Evolutionary conservation across 2,113 vertebrate genomes (phyloP), one percentile per base, ranked within the genome.

Genomic region (Oncorhynchus keta): DNA sequence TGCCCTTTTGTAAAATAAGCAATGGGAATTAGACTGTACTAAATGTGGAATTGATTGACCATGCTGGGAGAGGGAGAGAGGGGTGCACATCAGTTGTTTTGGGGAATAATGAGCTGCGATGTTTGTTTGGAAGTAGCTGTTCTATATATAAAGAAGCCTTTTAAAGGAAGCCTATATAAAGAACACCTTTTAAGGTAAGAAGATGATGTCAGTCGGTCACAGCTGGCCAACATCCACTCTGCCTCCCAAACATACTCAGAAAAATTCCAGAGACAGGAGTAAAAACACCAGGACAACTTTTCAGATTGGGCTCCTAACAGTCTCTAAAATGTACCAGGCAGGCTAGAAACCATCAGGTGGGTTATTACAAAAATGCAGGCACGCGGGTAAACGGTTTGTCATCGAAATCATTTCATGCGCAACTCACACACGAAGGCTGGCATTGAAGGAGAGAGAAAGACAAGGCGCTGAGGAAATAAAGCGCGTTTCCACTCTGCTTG

Each of bases 111-210:
- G 80, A 90, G 90, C 86, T 81, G 77, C 88, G 82, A 76, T 62
- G 74, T 74, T 87, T 92, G 79, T 91, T 88, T 84, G 81, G 86
- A 89, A 76, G 77, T 85, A 89, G 90, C 85, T 69, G 24, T 35
- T 77, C 65, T 77, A 76, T 82, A 76, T 82, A 87, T 92, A 89
- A 82, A 87, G 89, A 62, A 90, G 92, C n/a, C n/a, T n/a, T n/a
- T n/a, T n/a, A n/a, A n/a, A n/a, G n/a, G n/a, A n/a, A n/a, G n/a
- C n/a, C n/a, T n/a, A n/a, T n/a, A n/a, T n/a, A n/a, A n/a, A n/a
- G 83, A 83, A 89, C 89, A 90, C 94, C 93, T 95, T 95, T 94
- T 94, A 95, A 93, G 93, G 95, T 85, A 90, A 89, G 61, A 13
- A 26, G 89, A 86, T 94, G 93, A 94, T 94, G 90, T 95, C 90